A percentile compares a stretch with the other conserved stretches of the same genome.
These are phyloP conservation scores for Leguminivora glycinivorella DNA, from an alignment of 1,140 invertebrate species.

Conservation along the genomic window DNA sequence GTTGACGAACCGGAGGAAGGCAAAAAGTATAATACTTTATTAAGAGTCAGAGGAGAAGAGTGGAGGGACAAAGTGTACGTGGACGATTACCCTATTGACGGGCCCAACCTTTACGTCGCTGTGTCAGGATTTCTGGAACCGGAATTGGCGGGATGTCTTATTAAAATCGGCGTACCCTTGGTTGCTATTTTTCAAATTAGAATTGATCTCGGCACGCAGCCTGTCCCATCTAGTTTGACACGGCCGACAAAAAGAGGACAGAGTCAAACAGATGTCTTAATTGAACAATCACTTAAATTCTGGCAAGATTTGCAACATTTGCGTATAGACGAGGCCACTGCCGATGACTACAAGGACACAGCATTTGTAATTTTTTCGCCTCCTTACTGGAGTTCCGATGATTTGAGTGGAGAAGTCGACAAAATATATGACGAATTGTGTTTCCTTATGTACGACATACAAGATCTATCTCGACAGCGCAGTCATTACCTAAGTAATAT, in stretches of 20 bases:
- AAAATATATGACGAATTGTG: slow-evolving; percentile 78
- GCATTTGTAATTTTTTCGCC: slow-evolving; percentile 73
- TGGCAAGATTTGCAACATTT: slow-evolving; percentile 64
- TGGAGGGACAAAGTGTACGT: slow-evolving; percentile 78
- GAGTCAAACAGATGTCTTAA: slow-evolving; percentile 59
- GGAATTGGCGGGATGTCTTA: slow-evolving; percentile 62
- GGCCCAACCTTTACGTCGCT: slow-evolving; percentile 79
- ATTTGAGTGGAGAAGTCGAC: slow-evolving; percentile 55
- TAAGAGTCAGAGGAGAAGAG: slow-evolving; percentile 78
- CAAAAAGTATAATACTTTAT: slow-evolving; percentile 72
- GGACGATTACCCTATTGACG: slow-evolving; percentile 77
- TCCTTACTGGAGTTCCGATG: slow-evolving; percentile 51
- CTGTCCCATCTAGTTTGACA: slow-evolving; percentile 44
- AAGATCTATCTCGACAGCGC: slow-evolving; percentile 77
- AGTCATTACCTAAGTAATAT: slow-evolving; percentile 74
- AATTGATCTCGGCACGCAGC: slow-evolving; percentile 42
- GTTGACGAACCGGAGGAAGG: slow-evolving; percentile 49
- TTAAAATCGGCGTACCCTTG: slow-evolving; percentile 74
- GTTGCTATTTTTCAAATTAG: slow-evolving; percentile 69
- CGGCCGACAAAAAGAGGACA: slow-evolving; percentile 49
- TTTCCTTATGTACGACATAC: slow-evolving; percentile 76
- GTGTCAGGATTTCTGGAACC: slow-evolving; percentile 78
- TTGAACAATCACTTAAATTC: slow-evolving; percentile 58
- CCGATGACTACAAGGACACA: slow-evolving; percentile 64
- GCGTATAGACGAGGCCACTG: slow-evolving; percentile 47